phyloP scores from a whole-genome alignment of 2,113 vertebrate species.

The Octodon degus region DNA sequence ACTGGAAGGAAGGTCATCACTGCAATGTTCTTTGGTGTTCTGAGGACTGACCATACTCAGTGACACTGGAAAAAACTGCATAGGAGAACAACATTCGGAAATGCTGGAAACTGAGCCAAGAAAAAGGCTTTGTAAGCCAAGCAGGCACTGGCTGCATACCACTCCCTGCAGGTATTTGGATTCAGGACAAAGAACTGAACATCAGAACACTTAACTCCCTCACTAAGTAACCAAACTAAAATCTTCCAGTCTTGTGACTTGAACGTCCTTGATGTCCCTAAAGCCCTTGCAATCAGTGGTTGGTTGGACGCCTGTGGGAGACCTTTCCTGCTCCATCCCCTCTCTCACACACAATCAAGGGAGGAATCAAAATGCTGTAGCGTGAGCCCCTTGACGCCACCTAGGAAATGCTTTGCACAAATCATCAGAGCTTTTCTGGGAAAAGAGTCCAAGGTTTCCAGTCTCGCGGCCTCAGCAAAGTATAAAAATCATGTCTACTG shows the following conservation, averaged over 20 bases:
- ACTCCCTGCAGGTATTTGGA: conserved; percentile 53
- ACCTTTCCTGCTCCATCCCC: neutral
- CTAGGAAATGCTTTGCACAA: neutral
- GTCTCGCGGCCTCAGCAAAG: neutral
- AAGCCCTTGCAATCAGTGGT: neutral
- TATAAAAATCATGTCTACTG: neutral
- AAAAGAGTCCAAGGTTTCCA: neutral
- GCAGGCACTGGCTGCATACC: neutral
- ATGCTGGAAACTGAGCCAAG: conserved; percentile 23
- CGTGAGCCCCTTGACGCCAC: neutral
- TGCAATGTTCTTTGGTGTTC: neutral
- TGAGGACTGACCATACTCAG: conserved; percentile 13
- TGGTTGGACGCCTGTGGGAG: neutral
- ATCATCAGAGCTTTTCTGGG: neutral
- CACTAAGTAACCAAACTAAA: conserved; percentile 17
- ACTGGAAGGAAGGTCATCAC: neutral
- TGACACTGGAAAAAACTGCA: neutral
- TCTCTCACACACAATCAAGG: neutral
- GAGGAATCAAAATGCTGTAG: neutral
- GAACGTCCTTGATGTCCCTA: neutral
- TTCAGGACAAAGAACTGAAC: conserved; percentile 32
- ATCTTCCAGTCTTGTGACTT: neutral
- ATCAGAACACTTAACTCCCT: conserved; percentile 43
- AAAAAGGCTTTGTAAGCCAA: conserved; percentile 37
- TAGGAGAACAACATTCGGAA: neutral